Evolutionary conservation across 2,888 invertebrate species (phyloP).

Genomic region (Caenorhabditis sp.): DNA sequence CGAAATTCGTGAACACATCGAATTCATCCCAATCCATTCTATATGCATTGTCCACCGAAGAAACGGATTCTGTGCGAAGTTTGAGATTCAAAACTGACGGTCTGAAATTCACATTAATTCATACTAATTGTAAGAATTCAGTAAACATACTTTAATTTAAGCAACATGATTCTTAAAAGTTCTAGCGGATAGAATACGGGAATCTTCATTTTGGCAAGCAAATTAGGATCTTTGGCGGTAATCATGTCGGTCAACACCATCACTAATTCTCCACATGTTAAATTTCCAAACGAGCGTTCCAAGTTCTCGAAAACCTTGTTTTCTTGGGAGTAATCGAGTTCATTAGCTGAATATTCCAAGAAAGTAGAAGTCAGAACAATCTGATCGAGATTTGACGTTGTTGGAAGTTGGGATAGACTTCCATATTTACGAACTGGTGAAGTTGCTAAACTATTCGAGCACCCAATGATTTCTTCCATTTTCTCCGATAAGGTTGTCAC

Average conservation of each 20-base stretch:
- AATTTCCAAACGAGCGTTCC: conserved; percentile 10
- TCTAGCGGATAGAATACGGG: conserved; percentile 20
- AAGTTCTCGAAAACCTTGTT: not conserved
- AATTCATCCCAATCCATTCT: conserved; percentile 34
- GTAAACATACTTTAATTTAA: not conserved
- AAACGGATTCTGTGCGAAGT: conserved; percentile 20
- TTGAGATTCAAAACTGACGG: conserved; percentile 21
- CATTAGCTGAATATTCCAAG: conserved; percentile 21
- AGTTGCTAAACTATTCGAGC: not conserved
- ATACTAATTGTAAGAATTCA: not conserved
- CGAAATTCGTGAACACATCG: conserved; percentile 18
- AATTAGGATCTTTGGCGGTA: conserved; percentile 1
- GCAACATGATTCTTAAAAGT: conserved; percentile 15
- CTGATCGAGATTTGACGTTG: not conserved
- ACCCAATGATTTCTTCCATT: not conserved
- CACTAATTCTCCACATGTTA: conserved; percentile 15
- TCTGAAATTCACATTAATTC: conserved; percentile 3
- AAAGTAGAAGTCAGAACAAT: conserved; percentile 17
- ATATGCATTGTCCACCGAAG: conserved; percentile 23
- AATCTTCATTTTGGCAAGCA: conserved; percentile 8
- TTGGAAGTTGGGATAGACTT: not conserved
- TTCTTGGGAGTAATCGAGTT: conserved; percentile 9
- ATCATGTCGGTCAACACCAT: conserved; percentile 30
- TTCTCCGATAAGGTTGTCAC: not conserved
- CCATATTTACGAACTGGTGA: not conserved